Evolutionary conservation across 2,888 invertebrate genomes (phyloP), one percentile per base, ranked within the genome.

Genomic region (Eupithecia dodoneata): DNA sequence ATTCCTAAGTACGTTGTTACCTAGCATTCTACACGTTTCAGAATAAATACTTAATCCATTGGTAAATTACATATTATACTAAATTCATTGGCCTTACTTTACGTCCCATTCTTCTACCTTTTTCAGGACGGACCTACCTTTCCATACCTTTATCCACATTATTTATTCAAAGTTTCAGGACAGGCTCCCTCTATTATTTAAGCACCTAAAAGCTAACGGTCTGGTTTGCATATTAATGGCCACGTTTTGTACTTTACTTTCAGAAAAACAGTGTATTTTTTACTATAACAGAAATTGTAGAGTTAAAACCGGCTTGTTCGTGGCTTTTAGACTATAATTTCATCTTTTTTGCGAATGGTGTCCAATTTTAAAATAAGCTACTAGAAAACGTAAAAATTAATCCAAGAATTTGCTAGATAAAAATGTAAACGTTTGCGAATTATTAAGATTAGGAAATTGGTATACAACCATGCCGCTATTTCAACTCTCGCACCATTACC

Each of bases 111-210:
- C n/a, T 55, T 55, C 41, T 67, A 71, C 44, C 67, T 72, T 41
- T n/a, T 55, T 69, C n/a, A 44, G 44, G 45, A 67, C 2, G 5
- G 3, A 3, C 12, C 30, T 63, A 47, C 65, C 49, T 52, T 76
- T 67, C 13, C 70, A 75, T 65, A 49, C 71, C 49, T 71, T 67
- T 67, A 63, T 71, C 59, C 67, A 44, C 4, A 74, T 78, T 44
- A 76, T 45, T 74, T 13, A 78, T 78, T 76, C 71, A 78, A 45
- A 63, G 67, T 42, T 71, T 59, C 12, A 59, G 71, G 47, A 67
- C 66, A 18, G 44, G 74, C 18, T 66, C n/a, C 42, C 55, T 76
- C 10, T 63, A 72, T 76, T 74, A 78, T 76, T 76, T 66, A 78
- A 45, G 55, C 63, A 67, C 59, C 71, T 72, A 59, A 75, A 73